These are phyloP conservation scores for Piscicola geometra DNA, from an alignment of 2,888 invertebrate genomes.

Conservation along the genomic window DNA sequence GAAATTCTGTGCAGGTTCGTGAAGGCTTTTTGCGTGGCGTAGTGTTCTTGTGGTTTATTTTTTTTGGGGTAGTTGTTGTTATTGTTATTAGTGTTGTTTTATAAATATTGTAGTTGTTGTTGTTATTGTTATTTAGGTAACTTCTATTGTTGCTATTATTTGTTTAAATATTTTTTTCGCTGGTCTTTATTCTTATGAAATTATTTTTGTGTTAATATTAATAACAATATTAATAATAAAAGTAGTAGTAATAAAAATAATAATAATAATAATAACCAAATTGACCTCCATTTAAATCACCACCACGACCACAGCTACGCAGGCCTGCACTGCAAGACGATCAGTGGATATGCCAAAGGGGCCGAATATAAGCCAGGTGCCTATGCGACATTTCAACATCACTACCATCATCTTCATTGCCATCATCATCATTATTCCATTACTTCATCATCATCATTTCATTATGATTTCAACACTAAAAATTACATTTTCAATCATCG, in stretches of 20 bases:
- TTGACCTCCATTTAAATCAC: background rate
- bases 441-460: too few species aligned
- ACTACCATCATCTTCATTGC: background rate
- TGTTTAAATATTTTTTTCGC: too few species aligned
- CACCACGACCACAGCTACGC: conserved; percentile 56
- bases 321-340: conserved; percentile 55
- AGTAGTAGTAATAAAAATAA: too few species aligned
- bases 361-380: conserved; percentile 53
- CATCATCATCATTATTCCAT: too few species aligned
- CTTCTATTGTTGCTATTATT: background rate
- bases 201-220: too few species aligned
- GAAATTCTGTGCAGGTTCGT: conserved; percentile 55
- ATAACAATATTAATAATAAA: too few species aligned
- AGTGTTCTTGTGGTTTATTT: too few species aligned
- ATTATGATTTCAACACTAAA: too few species aligned
- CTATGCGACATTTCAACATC: background rate
- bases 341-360: conserved; percentile 56
- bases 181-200: too few species aligned
- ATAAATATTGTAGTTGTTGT: too few species aligned
- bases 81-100: background rate
- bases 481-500: too few species aligned
- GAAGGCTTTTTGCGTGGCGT: background rate
- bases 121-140: background rate
- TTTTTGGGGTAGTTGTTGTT: background rate
- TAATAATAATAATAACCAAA: background rate